Percentiles rank a stretch among this genome's conserved stretches.
Evolutionary conservation across 2,888 invertebrate genomes (phyloP).

Genomic region (Apamea sordens): DNA sequence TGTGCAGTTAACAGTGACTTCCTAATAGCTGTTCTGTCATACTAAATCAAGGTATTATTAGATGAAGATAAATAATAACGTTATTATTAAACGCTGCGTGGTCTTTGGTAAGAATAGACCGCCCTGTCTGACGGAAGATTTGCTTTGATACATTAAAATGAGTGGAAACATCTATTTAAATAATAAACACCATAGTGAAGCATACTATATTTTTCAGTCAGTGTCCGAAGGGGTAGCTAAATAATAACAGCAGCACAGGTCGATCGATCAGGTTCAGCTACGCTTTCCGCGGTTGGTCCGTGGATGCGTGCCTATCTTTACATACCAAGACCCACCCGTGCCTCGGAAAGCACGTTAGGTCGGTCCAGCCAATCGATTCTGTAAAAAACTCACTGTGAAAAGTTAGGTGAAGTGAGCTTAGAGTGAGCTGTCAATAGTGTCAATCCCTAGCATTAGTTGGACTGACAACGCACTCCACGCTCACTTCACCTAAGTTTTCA

Average conservation of each 20-base stretch:
- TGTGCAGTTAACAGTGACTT: conserved; percentile 45
- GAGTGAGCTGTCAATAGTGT: too few relatives aligned
- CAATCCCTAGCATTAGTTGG: too few relatives aligned
- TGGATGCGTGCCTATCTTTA: neutral
- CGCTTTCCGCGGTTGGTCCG: neutral
- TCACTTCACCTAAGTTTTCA: too few relatives aligned
- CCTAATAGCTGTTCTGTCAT: conserved; percentile 50
- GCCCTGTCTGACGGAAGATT: conserved; percentile 15
- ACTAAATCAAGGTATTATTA: conserved; percentile 60
- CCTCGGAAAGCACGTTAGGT: neutral
- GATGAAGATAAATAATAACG: conserved; percentile 44
- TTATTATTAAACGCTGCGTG: conserved; percentile 49
- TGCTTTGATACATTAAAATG: conserved; percentile 9
- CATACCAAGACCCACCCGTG: neutral
- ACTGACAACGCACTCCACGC: too few relatives aligned
- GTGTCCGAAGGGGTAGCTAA: neutral
- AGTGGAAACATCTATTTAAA: conserved; percentile 19
- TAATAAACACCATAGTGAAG: conserved; percentile 14
- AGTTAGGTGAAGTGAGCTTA: too few relatives aligned
- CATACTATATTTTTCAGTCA: conserved; percentile 1
- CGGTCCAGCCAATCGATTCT: too few relatives aligned
- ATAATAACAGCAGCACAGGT: neutral
- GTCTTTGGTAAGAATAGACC: conserved; percentile 35
- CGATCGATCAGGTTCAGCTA: too few relatives aligned
- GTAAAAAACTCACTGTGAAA: too few relatives aligned